These are phyloP conservation scores for Cyanistes caeruleus DNA, from an alignment of 2,113 vertebrate genomes.

Conservation along the genomic window DNA sequence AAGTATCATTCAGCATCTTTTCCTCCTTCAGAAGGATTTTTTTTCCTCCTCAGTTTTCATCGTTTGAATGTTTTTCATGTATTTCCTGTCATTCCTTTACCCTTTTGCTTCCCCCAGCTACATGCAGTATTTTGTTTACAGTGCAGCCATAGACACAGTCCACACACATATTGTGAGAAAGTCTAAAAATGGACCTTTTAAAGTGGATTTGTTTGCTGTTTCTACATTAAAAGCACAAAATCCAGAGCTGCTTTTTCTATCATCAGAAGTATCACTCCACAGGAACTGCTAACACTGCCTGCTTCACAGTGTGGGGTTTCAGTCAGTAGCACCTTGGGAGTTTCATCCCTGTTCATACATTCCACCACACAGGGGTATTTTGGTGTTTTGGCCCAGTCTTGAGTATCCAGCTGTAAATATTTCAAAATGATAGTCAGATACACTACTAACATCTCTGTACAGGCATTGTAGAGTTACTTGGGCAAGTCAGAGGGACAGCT, in stretches of 20 bases:
- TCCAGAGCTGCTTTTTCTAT: not conserved
- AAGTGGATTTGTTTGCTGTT: not conserved
- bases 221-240: not conserved
- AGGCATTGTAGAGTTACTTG: not conserved
- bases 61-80: conserved; percentile 29
- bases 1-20: not conserved
- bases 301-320: not conserved
- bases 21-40: not conserved
- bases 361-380: not conserved
- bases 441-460: not conserved
- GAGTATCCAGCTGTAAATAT: not conserved
- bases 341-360: not conserved
- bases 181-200: not conserved
- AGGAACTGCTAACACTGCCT: not conserved
- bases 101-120: not conserved
- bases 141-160: not conserved
- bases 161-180: not conserved
- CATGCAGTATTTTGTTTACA: not conserved
- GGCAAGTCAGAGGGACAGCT: not conserved
- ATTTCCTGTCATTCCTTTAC: conserved; percentile 11
- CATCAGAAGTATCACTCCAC: not conserved
- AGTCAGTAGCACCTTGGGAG: not conserved
- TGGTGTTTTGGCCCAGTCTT: not conserved
- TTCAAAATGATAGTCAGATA: not conserved
- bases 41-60: not conserved